phyloP scores from a whole-genome alignment of 2,113 vertebrate genomes.

The Corapipo altera region DNA sequence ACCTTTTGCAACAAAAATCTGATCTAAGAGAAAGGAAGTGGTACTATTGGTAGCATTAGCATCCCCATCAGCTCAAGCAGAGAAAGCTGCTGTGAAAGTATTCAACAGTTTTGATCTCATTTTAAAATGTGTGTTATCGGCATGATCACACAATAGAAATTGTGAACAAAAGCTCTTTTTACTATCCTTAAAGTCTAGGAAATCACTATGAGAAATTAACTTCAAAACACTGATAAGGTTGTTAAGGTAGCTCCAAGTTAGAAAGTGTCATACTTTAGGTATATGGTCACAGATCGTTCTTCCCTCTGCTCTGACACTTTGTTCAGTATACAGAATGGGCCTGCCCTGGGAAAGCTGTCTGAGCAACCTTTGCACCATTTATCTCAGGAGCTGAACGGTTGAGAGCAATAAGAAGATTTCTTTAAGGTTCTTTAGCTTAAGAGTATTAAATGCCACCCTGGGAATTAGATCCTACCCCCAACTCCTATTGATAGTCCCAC shows the following conservation, averaged over 20 bases:
- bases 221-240: not conserved
- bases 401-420: conserved; percentile 3
- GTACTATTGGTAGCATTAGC: not conserved
- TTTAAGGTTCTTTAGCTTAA: conserved; percentile 2
- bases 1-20: not conserved
- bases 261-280: not conserved
- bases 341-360: not conserved
- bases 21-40: not conserved
- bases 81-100: not conserved
- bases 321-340: not conserved
- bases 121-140: not conserved
- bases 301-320: not conserved
- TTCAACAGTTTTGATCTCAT: not conserved
- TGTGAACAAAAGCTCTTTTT: not conserved
- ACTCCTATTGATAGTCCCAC: not conserved
- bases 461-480: not conserved
- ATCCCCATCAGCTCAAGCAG: not conserved
- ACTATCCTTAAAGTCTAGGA: not conserved
- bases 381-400: not conserved
- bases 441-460: not conserved
- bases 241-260: not conserved
- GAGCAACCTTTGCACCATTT: not conserved
- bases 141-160: not conserved
- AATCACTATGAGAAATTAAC: not conserved
- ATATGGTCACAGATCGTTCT: not conserved